A percentile compares a stretch with the other conserved stretches of the same genome.
These are phyloP conservation scores for Scomberomorus guttatus DNA, from an alignment of 2,797 vertebrate genomes.

Conservation along the genomic window DNA sequence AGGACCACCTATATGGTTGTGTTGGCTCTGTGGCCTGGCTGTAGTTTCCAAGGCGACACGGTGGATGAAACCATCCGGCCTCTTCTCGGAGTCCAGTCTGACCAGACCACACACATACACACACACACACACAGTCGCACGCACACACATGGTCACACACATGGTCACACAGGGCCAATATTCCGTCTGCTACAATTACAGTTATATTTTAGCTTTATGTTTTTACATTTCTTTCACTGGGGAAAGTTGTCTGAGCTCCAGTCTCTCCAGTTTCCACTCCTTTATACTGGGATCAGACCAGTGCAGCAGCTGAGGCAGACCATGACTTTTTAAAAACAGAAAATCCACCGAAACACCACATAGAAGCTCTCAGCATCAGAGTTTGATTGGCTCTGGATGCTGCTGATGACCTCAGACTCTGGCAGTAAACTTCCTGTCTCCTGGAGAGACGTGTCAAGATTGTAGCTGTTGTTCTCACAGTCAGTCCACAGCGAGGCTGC, in stretches of 20 bases:
- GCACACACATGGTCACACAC: neutral
- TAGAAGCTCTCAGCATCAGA: neutral
- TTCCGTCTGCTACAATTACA: constrained; percentile 35
- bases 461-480: constrained; percentile 18
- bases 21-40: constrained; percentile 55
- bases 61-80: constrained; percentile 56
- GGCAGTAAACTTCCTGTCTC: constrained; percentile 8
- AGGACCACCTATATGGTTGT: constrained; percentile 49
- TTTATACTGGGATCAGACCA: constrained; percentile 48
- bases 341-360: constrained; percentile 5
- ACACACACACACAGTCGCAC: neutral
- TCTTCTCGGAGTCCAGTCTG: constrained; percentile 44
- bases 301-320: constrained; percentile 27
- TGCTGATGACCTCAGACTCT: neutral
- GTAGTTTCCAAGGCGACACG: constrained; percentile 44
- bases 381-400: neutral
- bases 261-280: constrained; percentile 46
- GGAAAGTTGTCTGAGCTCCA: constrained; percentile 36
- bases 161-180: constrained; percentile 2
- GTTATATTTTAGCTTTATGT: constrained; percentile 37
- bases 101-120: constrained; percentile 51
- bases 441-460: neutral
- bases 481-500: neutral
- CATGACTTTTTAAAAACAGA: neutral
- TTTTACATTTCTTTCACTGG: constrained; percentile 12